phyloP scores from a whole-genome alignment of 2,888 invertebrate species.

The Athalia cordata region DNA sequence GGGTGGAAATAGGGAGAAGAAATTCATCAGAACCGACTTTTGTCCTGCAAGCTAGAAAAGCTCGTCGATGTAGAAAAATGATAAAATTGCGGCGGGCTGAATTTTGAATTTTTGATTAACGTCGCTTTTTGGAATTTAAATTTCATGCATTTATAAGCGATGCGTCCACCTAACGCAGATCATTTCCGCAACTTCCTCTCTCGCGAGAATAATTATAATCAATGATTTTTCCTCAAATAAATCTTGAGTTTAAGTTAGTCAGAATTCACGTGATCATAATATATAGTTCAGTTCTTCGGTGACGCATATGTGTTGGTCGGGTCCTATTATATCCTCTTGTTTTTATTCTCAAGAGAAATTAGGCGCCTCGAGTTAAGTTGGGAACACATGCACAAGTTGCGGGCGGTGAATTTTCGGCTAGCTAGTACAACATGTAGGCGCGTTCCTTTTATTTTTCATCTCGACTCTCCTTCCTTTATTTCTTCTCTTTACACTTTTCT shows the following conservation, averaged over 20 bases:
- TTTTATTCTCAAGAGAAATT: constrained; percentile 29
- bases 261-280: constrained; percentile 19
- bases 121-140: too few relatives aligned
- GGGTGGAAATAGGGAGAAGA: too few relatives aligned
- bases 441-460: neutral
- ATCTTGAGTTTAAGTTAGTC: neutral
- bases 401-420: neutral
- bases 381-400: neutral
- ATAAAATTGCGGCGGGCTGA: too few relatives aligned
- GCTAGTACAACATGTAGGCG: neutral
- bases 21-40: too few relatives aligned
- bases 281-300: neutral
- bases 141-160: too few relatives aligned
- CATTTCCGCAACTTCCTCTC: too few relatives aligned
- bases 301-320: neutral
- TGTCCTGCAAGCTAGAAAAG: too few relatives aligned
- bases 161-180: too few relatives aligned
- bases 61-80: too few relatives aligned
- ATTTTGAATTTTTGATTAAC: too few relatives aligned
- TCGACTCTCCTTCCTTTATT: neutral
- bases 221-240: too few relatives aligned
- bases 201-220: too few relatives aligned
- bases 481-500: neutral
- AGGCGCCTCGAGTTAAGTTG: constrained; percentile 4
- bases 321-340: neutral